Base-by-base conservation (phyloP, 2,888 invertebrate genomes). In the Epicampocera succincta region DNA sequence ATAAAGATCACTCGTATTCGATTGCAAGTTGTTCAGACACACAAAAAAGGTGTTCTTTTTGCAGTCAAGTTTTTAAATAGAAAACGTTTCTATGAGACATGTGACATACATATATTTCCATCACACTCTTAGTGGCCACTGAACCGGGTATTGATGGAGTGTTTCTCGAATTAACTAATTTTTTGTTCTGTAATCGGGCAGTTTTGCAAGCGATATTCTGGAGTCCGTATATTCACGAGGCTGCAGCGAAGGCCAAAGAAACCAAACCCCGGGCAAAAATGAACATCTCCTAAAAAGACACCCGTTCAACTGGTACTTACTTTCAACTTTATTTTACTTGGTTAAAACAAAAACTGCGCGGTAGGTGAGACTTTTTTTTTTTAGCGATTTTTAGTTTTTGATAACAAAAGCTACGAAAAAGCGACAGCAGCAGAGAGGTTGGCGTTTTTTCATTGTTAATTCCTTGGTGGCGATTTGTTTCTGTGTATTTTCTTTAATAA, bases 1-100 rank as follows among this genome's bases (percentile, higher is more conserved):
- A 81, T 69, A 82, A 87, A 89, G 89, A 89, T 89, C 88, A 88
- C 89, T 88, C 88, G 89, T 83, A 86, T 87, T 89, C 89, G 88
- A 89, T 88, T 88, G 88, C 88, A 86, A 86, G 85, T 78, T 82
- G 74, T 78, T 72, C 61, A 54, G 38, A 66, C 33, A 33, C 8
- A 9, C n/a, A 33, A 1, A 8, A 9, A 33, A 33, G 33, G 69
- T 78, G 74, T 82, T 33, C 8, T 33, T 33, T 33, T 33, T n/a
- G n/a, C n/a, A n/a, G n/a, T n/a, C n/a, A n/a, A n/a, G n/a, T n/a
- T n/a, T n/a, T n/a, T n/a, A n/a, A n/a, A n/a, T n/a, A n/a, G n/a
- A n/a, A n/a, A n/a, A n/a, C n/a, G n/a, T n/a, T n/a, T n/a, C n/a
- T n/a, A n/a, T n/a, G n/a, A n/a, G n/a, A n/a, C n/a, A n/a, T n/a